These are phyloP conservation scores for Entelurus aequoreus DNA, from an alignment of 2,113 vertebrate genomes.

Conservation along the genomic window DNA sequence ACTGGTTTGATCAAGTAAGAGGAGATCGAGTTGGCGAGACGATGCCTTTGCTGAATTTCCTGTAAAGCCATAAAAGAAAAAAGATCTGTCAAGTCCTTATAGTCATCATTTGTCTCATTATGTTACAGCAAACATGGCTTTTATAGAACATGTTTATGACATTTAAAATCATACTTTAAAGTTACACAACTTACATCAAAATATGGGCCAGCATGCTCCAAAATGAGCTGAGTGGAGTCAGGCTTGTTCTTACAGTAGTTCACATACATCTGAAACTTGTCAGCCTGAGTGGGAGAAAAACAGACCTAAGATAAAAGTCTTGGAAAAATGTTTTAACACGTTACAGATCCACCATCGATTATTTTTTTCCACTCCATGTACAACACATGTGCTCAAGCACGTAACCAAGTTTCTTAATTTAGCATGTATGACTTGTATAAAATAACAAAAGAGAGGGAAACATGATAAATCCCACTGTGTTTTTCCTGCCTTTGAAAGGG, in stretches of 20 bases:
- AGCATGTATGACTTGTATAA: background rate
- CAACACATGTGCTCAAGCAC: background rate
- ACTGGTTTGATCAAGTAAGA: slow-evolving; percentile 99
- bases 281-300: slow-evolving; percentile 74
- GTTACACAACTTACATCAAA: slow-evolving; percentile 87
- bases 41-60: slow-evolving; percentile 97
- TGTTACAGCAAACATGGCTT: background rate
- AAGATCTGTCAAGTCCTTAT: background rate
- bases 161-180: too few species aligned
- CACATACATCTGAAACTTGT: slow-evolving; percentile 99
- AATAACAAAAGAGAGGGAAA: background rate
- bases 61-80: slow-evolving; percentile 41
- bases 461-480: background rate
- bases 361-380: too few species aligned
- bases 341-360: too few species aligned
- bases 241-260: slow-evolving; percentile 99
- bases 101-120: background rate
- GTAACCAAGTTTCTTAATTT: background rate
- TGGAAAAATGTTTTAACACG: background rate
- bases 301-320: slow-evolving; percentile 2
- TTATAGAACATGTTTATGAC: too few species aligned
- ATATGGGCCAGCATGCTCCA: slow-evolving; percentile 94
- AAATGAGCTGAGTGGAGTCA: slow-evolving; percentile 94
- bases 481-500: background rate
- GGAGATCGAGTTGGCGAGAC: slow-evolving; percentile 96